phyloP scores from a whole-genome alignment of 2,888 invertebrate genomes.

The Xestia ashworthii region DNA sequence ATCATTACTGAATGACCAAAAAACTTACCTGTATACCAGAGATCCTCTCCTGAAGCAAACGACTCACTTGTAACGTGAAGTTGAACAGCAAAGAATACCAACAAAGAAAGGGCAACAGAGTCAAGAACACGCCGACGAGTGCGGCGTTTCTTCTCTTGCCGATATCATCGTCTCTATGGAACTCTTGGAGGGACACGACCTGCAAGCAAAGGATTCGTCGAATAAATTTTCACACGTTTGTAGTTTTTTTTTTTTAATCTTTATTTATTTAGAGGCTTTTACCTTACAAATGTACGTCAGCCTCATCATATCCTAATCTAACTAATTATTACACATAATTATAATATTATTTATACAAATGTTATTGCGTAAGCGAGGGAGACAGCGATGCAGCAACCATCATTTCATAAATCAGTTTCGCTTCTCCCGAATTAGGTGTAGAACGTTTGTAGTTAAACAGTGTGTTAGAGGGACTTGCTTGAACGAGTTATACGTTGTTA shows the following conservation, averaged over 20 bases:
- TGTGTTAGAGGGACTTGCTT: background rate
- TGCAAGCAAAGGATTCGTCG: background rate
- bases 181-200: conserved; percentile 4
- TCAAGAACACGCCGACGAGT: background rate
- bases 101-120: background rate
- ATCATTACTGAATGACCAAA: background rate
- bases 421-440: too few species aligned
- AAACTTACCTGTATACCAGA: conserved; percentile 5
- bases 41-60: conserved; percentile 2
- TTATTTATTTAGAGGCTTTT: too few species aligned
- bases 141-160: background rate
- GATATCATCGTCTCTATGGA: background rate
- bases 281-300: too few species aligned
- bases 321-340: too few species aligned
- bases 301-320: too few species aligned
- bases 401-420: too few species aligned
- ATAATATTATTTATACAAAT: too few species aligned
- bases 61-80: background rate
- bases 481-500: background rate
- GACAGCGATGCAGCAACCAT: too few species aligned
- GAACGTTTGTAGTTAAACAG: background rate
- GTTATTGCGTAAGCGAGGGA: too few species aligned
- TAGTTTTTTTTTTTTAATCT: too few species aligned
- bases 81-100: background rate
- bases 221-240: background rate